Evolutionary conservation across 2,888 invertebrate species (phyloP).

Genomic region (Pseudeuparius sepicola): DNA sequence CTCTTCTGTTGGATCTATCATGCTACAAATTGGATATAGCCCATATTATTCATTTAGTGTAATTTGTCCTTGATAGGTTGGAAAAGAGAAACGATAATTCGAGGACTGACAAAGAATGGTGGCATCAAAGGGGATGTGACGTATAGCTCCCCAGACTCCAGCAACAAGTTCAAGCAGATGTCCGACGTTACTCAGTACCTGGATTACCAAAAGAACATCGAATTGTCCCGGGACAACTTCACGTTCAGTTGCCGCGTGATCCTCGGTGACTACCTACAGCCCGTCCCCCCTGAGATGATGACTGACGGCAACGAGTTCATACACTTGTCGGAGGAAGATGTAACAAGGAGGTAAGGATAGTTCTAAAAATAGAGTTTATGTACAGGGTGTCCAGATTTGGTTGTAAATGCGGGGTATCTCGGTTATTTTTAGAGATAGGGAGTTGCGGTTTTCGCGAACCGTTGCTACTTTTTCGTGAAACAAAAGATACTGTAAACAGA

Average conservation of each 20-base stretch:
- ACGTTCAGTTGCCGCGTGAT: conserved; percentile 83
- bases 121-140: conserved; percentile 88
- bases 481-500: no score
- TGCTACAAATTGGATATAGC: no score
- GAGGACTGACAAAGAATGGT: conserved; percentile 76
- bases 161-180: conserved; percentile 50
- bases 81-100: conserved; percentile 87
- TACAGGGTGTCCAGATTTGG: no score
- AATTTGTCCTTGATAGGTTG: conserved; percentile 66
- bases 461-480: no score
- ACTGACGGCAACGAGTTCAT: conserved; percentile 63
- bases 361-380: no score
- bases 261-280: conserved; percentile 86
- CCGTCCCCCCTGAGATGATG: conserved; percentile 50
- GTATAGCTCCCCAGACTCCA: conserved; percentile 63
- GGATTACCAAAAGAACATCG: conserved; percentile 48
- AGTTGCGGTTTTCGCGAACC: no score
- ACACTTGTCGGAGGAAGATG: conserved; percentile 71
- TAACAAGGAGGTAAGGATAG: conserved; percentile 59
- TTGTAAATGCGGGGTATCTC: no score
- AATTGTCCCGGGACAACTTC: conserved; percentile 78
- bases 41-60: no score
- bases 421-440: no score
- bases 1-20: not conserved
- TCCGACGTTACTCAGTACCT: conserved; percentile 64